Conservation (phyloP, 1,140 invertebrate species). For the Pissodes strobi region DNA sequence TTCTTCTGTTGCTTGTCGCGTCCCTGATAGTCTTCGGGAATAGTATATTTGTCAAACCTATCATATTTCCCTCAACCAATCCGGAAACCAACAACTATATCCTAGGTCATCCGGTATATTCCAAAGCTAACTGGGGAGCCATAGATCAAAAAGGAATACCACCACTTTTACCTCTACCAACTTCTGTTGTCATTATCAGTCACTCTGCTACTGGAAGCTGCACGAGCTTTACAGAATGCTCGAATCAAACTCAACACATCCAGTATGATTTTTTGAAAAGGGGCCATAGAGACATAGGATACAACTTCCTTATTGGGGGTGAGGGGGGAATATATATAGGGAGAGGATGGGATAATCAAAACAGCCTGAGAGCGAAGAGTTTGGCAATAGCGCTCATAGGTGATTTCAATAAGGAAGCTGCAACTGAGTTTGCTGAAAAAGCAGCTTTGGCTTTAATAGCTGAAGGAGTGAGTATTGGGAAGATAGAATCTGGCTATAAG, state of each 20-base stretch:
- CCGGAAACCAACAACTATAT: slow-evolving; percentile 1
- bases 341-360: slow-evolving; percentile 64
- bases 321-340: slow-evolving; percentile 68
- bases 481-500: slow-evolving; percentile 55
- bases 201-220: slow-evolving; percentile 55
- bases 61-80: background rate
- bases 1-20: background rate
- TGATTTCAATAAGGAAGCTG: slow-evolving; percentile 53
- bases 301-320: slow-evolving; percentile 73
- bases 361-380: slow-evolving; percentile 58
- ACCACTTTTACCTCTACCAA: background rate
- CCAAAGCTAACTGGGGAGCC: slow-evolving; percentile 19
- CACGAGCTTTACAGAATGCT: slow-evolving; percentile 51
- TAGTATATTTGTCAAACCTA: background rate
- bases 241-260: slow-evolving; percentile 54
- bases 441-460: slow-evolving; percentile 40
- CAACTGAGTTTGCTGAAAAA: slow-evolving; percentile 49
- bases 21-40: background rate
- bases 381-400: slow-evolving; percentile 59
- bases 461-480: slow-evolving; percentile 51
- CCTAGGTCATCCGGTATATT: slow-evolving; percentile 13
- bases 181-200: slow-evolving; percentile 56
- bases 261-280: slow-evolving; percentile 47
- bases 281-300: slow-evolving; percentile 58
- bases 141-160: background rate